Conservation (phyloP, 2,888 invertebrate genomes). For the Andricus curvator region DNA sequence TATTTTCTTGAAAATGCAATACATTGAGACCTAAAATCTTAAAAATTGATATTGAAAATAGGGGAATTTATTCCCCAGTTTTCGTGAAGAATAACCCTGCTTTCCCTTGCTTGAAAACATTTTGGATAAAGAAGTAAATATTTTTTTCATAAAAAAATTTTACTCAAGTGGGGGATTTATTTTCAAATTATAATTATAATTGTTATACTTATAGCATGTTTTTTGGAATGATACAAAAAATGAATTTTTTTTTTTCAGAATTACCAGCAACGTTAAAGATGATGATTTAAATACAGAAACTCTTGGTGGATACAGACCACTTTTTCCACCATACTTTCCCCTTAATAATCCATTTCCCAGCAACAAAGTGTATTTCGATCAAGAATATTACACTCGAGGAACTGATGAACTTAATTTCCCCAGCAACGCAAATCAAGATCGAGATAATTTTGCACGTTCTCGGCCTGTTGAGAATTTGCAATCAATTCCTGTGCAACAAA, state of each 20-base stretch:
- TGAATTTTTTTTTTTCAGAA: background rate
- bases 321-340: constrained; percentile 50
- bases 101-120: too few species aligned
- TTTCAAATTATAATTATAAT: too few species aligned
- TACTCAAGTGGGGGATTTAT: too few species aligned
- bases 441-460: background rate
- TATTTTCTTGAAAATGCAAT: too few species aligned
- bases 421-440: background rate
- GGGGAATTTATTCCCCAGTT: too few species aligned
- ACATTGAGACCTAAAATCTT: too few species aligned
- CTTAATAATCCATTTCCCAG: constrained; percentile 17
- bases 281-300: background rate
- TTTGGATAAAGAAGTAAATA: too few species aligned
- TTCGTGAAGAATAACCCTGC: too few species aligned
- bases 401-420: constrained; percentile 1
- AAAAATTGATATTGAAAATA: too few species aligned
- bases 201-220: too few species aligned
- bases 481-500: background rate
- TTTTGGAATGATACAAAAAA: too few species aligned
- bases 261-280: constrained; percentile 1
- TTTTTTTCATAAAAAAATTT: too few species aligned
- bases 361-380: constrained; percentile 43
- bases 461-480: background rate
- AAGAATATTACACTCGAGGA: constrained; percentile 51
- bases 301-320: constrained; percentile 51